These are phyloP conservation scores for Leptinotarsa juncta DNA, from an alignment of 2,888 invertebrate species.

Conservation along the genomic window DNA sequence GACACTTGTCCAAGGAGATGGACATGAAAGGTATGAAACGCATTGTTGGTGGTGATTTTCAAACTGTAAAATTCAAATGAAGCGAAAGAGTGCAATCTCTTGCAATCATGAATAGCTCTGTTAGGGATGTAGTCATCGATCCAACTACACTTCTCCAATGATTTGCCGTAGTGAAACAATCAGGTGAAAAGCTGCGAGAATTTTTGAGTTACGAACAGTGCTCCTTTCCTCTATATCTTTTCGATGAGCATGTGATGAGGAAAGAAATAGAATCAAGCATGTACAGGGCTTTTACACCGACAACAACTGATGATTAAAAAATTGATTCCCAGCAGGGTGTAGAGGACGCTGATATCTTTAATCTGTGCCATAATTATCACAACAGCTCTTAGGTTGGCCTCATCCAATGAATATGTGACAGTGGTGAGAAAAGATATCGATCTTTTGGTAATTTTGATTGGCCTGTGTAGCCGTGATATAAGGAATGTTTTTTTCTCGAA, in stretches of 20 bases:
- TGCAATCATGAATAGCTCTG: conserved; percentile 38
- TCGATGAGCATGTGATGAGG: conserved; percentile 32
- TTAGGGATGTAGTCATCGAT: conserved; percentile 12
- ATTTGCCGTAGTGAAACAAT: conserved; percentile 23
- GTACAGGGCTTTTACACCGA: conserved; percentile 22
- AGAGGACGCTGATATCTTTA: background rate
- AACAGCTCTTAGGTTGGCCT: background rate
- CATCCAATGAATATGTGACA: too few species aligned
- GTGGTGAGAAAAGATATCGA: too few species aligned
- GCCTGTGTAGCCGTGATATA: conserved; percentile 26
- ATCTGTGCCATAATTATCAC: background rate
- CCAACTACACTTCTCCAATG: conserved; percentile 25
- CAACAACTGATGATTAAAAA: conserved; percentile 3
- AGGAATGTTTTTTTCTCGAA: conserved; percentile 22
- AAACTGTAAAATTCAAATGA: conserved; percentile 44
- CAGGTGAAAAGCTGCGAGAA: conserved; percentile 20
- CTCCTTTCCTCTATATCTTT: conserved; percentile 25
- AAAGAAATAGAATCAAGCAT: conserved; percentile 31
- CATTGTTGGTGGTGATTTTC: conserved; percentile 36
- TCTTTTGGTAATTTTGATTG: background rate
- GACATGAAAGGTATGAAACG: conserved; percentile 38
- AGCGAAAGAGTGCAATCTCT: conserved; percentile 46
- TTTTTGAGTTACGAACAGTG: conserved; percentile 16
- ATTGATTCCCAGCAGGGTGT: background rate
- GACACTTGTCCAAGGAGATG: conserved; percentile 34